phyloP scores from a whole-genome alignment of 2,888 invertebrate genomes.

The Euclidia mi region DNA sequence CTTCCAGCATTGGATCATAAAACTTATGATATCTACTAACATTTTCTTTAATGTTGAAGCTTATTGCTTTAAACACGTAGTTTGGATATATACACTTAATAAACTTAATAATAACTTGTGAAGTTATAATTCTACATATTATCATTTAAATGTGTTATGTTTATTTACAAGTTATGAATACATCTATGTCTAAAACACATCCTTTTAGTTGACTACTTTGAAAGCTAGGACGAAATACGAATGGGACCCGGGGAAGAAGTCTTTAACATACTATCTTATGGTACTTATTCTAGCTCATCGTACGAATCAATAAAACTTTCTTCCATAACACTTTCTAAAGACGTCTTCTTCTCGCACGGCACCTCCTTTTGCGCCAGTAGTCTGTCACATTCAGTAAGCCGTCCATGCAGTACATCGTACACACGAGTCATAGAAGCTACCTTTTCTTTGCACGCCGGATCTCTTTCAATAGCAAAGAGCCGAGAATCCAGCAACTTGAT shows the following conservation, averaged over 20 bases:
- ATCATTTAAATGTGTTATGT: conserved; percentile 2
- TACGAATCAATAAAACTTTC: conserved; percentile 80
- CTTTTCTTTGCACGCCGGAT: conserved; percentile 86
- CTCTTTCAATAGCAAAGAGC: conserved; percentile 86
- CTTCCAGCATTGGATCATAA: conserved; percentile 40
- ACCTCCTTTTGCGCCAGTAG: conserved; percentile 79
- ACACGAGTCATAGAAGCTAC: conserved; percentile 87
- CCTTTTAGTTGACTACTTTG: conserved; percentile 19
- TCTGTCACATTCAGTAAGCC: conserved; percentile 83
- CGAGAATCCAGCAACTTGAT: conserved; percentile 86
- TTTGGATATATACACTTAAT: conserved; percentile 58
- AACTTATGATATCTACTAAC: conserved; percentile 10
- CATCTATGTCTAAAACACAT: conserved; percentile 18
- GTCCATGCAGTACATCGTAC: conserved; percentile 83
- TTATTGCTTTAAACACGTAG: conserved; percentile 87
- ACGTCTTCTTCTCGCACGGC: conserved; percentile 64
- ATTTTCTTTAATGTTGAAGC: conserved; percentile 40
- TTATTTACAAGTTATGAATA: conserved; percentile 36
- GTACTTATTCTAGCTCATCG: conserved; percentile 74
- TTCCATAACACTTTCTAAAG: conserved; percentile 79
- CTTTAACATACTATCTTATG: background rate
- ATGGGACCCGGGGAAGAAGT: conserved; percentile 25
- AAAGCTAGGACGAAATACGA: conserved; percentile 44
- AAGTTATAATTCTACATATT: conserved; percentile 35
- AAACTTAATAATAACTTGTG: conserved; percentile 25